Evolutionary conservation across 2,888 invertebrate genomes (phyloP).

Genomic region (Beris morrisii): DNA sequence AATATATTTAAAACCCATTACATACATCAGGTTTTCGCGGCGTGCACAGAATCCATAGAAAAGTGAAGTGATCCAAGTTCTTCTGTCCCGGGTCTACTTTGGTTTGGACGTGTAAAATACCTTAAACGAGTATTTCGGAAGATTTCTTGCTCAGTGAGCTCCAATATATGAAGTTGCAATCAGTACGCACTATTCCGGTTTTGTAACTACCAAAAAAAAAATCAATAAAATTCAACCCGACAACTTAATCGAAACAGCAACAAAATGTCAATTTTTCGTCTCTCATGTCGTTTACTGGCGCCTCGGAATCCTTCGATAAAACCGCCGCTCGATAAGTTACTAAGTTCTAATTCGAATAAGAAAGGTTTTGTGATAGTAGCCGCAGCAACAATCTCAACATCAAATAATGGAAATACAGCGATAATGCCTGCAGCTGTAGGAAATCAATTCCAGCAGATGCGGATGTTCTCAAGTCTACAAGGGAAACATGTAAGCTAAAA

Average conservation of each 20-base stretch:
- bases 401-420: background rate
- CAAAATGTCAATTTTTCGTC: conserved; percentile 22
- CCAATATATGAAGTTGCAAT: too few relatives aligned
- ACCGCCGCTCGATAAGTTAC: conserved; percentile 9
- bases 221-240: too few relatives aligned
- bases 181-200: too few relatives aligned
- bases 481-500: conserved; percentile 29
- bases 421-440: conserved; percentile 2
- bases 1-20: too few relatives aligned
- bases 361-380: conserved; percentile 31
- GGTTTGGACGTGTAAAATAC: too few relatives aligned
- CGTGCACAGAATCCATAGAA: too few relatives aligned
- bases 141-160: too few relatives aligned
- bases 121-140: too few relatives aligned
- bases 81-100: too few relatives aligned
- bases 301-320: conserved; percentile 16
- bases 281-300: conserved; percentile 14
- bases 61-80: too few relatives aligned
- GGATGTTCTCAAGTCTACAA: conserved; percentile 34
- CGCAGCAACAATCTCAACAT: conserved; percentile 27
- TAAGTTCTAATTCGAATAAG: conserved; percentile 16
- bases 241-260: background rate
- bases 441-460: conserved; percentile 12
- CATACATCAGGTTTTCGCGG: too few relatives aligned
- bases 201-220: too few relatives aligned